These are phyloP conservation scores for Brevipalpus yothersi DNA, from an alignment of 1,140 invertebrate species.

Conservation along the genomic window DNA sequence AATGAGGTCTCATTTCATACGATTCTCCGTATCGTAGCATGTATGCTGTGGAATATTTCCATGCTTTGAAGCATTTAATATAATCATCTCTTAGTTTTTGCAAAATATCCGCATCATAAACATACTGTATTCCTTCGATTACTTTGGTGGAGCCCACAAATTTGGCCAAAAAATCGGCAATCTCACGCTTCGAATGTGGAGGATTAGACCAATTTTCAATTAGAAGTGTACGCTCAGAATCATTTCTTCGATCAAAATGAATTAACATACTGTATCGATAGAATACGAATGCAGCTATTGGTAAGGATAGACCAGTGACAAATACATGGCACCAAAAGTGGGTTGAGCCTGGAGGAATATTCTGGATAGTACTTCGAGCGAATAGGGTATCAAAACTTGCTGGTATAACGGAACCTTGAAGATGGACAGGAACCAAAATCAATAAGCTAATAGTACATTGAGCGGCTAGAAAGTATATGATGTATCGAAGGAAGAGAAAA, in stretches of 20 bases:
- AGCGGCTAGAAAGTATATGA: conserved; percentile 53
- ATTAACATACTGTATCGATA: background rate
- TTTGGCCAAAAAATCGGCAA: background rate
- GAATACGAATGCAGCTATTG: background rate
- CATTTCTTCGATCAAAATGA: background rate
- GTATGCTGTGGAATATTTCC: background rate
- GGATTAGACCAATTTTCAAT: background rate
- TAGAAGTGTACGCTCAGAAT: background rate
- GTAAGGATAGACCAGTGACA: background rate
- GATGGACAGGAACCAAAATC: conserved; percentile 27
- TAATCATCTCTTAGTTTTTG: background rate
- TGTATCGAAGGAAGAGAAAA: conserved; percentile 69
- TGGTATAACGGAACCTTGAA: conserved; percentile 16
- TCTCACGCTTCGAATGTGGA: background rate
- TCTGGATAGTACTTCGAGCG: background rate
- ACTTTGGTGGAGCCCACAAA: background rate
- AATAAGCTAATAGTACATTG: conserved; percentile 37
- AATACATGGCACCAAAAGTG: background rate
- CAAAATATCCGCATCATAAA: background rate
- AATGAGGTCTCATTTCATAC: background rate
- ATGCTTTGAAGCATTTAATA: background rate
- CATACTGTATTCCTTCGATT: background rate
- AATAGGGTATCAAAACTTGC: background rate
- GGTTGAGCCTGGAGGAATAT: background rate
- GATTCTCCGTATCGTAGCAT: background rate